Percentiles rank a stretch among this genome's conserved stretches.
Conservation (phyloP, 2,888 invertebrate species). For the Calliphora vomitoria region DNA sequence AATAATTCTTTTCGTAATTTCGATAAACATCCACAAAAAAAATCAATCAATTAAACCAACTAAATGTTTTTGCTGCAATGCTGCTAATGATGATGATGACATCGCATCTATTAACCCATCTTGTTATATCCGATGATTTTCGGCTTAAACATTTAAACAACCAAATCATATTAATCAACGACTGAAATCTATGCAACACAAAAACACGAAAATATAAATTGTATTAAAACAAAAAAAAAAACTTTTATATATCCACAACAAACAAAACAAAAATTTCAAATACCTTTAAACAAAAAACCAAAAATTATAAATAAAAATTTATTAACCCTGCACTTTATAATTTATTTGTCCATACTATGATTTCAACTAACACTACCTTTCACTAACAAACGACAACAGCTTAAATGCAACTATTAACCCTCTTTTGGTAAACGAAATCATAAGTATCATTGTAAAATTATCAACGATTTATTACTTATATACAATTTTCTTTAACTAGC, state of each 20-base stretch:
- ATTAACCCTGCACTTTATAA: conserved; percentile 4
- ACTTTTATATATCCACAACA: conserved; percentile 22
- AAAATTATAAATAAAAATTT: background rate
- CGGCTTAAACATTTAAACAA: conserved; percentile 79
- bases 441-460: conserved; percentile 46
- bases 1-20: background rate
- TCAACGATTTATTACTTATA: conserved; percentile 47
- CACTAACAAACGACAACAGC: conserved; percentile 24
- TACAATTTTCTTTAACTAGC: conserved; percentile 73
- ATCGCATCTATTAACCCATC: conserved; percentile 84
- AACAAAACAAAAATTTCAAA: conserved; percentile 7
- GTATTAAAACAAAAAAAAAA: conserved; percentile 44
- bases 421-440: conserved; percentile 37
- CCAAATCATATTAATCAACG: conserved; percentile 70
- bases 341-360: conserved; percentile 15
- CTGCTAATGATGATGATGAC: conserved; percentile 83
- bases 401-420: conserved; percentile 31
- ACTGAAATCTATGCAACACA: conserved; percentile 61
- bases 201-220: conserved; percentile 28
- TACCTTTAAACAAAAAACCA: conserved; percentile 1
- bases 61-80: conserved; percentile 76
- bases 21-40: conserved; percentile 36
- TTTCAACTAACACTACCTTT: background rate
- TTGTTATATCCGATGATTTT: conserved; percentile 84
- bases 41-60: conserved; percentile 65